Evolutionary conservation across 2,888 invertebrate species (phyloP).

Genomic region (Dilophus febrilis): DNA sequence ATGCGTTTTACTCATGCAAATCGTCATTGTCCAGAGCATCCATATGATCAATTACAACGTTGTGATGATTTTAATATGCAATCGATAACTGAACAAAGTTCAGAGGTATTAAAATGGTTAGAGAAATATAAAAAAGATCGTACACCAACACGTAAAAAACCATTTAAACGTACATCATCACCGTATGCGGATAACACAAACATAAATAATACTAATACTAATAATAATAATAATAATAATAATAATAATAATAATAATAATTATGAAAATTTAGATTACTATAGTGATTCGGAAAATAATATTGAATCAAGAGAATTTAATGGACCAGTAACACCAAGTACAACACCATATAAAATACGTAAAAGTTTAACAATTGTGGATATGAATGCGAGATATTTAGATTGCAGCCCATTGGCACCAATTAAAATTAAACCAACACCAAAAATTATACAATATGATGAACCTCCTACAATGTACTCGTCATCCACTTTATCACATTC

Average conservation of each 20-base stretch:
- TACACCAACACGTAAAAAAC: constrained; percentile 25
- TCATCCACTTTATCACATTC: no score
- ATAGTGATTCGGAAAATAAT: neutral
- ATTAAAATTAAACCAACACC: constrained; percentile 23
- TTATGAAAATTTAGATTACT: no score
- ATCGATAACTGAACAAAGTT: constrained; percentile 32
- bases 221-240: constrained; percentile 11
- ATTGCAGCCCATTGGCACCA: constrained; percentile 7
- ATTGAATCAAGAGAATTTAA: constrained; percentile 1
- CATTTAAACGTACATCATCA: constrained; percentile 7
- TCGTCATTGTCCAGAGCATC: constrained; percentile 55
- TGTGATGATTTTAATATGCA: constrained; percentile 33
- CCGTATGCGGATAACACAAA: neutral
- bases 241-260: constrained; percentile 28
- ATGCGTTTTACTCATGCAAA: constrained; percentile 61
- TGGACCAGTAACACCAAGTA: constrained; percentile 8
- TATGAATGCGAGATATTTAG: constrained; percentile 15
- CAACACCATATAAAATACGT: constrained; percentile 17
- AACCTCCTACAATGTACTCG: no score
- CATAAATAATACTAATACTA: constrained; percentile 3
- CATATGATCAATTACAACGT: constrained; percentile 37
- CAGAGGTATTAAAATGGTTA: constrained; percentile 35
- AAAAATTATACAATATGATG: constrained; percentile 19
- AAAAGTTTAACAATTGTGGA: constrained; percentile 28
- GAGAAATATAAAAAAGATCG: constrained; percentile 23